Conservation (phyloP, 2,797 vertebrate genomes). For the Siniperca undulata region DNA sequence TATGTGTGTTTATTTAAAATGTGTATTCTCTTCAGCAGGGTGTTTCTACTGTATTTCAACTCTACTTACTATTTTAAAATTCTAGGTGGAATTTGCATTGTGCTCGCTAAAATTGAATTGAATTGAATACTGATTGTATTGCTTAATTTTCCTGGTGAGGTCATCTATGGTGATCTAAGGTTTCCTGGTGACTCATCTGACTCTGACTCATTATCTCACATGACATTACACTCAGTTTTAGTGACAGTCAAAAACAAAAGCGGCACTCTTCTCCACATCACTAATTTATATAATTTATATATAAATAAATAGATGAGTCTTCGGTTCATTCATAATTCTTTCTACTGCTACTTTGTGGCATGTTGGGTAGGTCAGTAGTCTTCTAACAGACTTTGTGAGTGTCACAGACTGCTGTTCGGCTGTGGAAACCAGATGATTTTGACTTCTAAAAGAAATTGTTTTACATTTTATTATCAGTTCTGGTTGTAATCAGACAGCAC, state of each 20-base stretch:
- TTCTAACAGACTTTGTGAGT: not conserved
- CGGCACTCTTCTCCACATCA: not conserved
- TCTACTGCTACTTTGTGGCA: not conserved
- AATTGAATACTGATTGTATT: not conserved
- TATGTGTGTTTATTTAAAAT: constrained; percentile 20
- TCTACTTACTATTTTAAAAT: not conserved
- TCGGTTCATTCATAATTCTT: not conserved
- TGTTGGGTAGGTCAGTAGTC: not conserved
- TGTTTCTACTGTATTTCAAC: constrained; percentile 26
- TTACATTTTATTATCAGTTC: not conserved
- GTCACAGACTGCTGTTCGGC: not conserved
- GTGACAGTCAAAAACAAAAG: constrained; percentile 21
- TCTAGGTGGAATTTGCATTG: no score
- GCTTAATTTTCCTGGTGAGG: constrained; percentile 42
- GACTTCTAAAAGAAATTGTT: not conserved
- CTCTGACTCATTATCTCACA: constrained; percentile 59
- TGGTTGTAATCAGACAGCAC: not conserved
- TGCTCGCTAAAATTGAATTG: no score
- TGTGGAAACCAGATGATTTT: not conserved
- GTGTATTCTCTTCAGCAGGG: constrained; percentile 20
- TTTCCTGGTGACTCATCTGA: constrained; percentile 59
- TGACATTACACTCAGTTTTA: constrained; percentile 30
- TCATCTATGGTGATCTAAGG: constrained; percentile 20
- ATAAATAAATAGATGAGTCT: not conserved
- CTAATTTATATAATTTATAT: not conserved